Conservation (phyloP, 1,140 invertebrate species). For the Magallana ariakensis region DNA sequence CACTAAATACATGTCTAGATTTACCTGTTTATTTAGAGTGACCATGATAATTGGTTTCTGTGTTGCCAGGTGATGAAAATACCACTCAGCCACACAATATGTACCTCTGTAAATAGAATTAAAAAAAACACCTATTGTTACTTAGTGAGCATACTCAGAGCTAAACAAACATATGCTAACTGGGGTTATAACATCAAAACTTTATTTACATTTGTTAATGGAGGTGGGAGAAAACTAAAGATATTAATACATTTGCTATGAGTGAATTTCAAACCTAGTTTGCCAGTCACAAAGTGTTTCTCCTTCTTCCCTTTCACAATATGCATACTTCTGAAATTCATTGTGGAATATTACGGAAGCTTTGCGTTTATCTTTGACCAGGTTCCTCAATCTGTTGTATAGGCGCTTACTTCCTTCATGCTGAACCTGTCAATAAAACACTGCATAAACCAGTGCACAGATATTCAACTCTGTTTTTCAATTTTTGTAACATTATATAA, state of each 20-base stretch:
- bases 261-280: slow-evolving; percentile 61
- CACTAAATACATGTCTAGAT: background rate
- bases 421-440: slow-evolving; percentile 65
- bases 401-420: slow-evolving; percentile 69
- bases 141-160: background rate
- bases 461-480: too few relatives aligned
- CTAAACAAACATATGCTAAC: too few relatives aligned
- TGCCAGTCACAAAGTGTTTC: slow-evolving; percentile 67
- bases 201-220: too few relatives aligned
- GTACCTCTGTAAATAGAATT: slow-evolving; percentile 66
- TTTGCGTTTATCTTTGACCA: slow-evolving; percentile 69
- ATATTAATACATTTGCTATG: too few relatives aligned
- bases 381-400: slow-evolving; percentile 64
- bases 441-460: background rate
- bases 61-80: slow-evolving; percentile 74
- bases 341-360: slow-evolving; percentile 74
- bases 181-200: too few relatives aligned
- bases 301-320: slow-evolving; percentile 67
- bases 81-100: slow-evolving; percentile 74
- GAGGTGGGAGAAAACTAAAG: too few relatives aligned
- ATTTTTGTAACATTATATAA: background rate
- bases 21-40: slow-evolving; percentile 72
- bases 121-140: background rate
- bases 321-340: slow-evolving; percentile 75
- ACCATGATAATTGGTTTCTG: slow-evolving; percentile 76